phyloP scores from a whole-genome alignment of 1,140 invertebrate genomes.

The Bombus impatiens region DNA sequence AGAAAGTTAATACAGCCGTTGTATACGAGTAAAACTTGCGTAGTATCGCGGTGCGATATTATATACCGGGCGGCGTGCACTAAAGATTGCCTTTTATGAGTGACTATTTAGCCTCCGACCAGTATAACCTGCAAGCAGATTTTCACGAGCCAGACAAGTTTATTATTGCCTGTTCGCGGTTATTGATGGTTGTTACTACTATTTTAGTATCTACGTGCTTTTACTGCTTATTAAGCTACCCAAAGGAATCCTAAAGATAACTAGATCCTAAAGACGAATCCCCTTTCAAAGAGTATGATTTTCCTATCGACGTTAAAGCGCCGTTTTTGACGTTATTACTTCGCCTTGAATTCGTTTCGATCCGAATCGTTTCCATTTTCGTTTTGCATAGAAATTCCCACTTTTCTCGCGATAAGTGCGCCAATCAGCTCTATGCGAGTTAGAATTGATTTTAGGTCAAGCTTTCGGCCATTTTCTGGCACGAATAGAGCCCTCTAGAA shows the following conservation, averaged over 20 bases:
- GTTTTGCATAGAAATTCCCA: not conserved
- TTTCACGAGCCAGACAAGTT: slow-evolving; percentile 15
- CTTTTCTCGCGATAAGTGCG: not conserved
- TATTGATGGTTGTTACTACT: not conserved
- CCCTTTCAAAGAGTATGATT: no score
- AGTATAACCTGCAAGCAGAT: not conserved
- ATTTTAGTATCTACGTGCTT: no score
- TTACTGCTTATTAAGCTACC: not conserved
- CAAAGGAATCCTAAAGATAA: no score
- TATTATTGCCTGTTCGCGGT: not conserved
- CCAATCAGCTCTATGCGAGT: not conserved
- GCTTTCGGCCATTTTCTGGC: not conserved
- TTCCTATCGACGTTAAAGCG: no score
- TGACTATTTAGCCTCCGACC: not conserved
- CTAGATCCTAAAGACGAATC: no score
- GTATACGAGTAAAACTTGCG: not conserved
- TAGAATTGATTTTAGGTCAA: not conserved
- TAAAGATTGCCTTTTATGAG: slow-evolving; percentile 27
- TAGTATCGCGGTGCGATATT: slow-evolving; percentile 16
- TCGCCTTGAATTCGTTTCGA: not conserved
- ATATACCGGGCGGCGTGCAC: not conserved
- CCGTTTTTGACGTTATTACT: no score
- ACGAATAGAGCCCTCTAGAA: not conserved
- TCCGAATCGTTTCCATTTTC: not conserved
- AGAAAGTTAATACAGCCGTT: slow-evolving; percentile 24